Conservation (phyloP, 2,113 vertebrate genomes). For the Strix uralensis region DNA sequence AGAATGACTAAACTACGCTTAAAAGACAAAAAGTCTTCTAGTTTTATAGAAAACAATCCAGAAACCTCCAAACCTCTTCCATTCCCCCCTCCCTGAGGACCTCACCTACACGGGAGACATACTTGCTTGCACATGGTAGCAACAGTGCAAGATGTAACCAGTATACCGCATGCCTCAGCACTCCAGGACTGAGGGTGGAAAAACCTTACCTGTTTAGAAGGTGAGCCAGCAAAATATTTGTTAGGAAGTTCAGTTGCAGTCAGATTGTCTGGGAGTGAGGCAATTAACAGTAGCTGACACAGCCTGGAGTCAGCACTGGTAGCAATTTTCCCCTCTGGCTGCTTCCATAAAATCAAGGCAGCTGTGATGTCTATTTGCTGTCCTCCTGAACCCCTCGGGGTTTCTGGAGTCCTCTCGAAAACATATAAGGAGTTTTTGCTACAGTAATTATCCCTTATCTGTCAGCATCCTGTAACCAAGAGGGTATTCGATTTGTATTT, state of each 20-base stretch:
- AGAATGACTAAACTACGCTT: neutral
- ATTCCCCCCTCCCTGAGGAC: accelerated
- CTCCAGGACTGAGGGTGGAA: neutral
- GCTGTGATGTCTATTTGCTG: neutral
- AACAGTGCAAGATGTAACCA: neutral
- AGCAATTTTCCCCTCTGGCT: neutral
- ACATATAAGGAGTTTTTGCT: neutral
- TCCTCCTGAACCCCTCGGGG: neutral
- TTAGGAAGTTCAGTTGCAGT: neutral
- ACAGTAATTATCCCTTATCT: neutral
- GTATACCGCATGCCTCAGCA: neutral
- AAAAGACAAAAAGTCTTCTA: neutral
- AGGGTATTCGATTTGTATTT: neutral
- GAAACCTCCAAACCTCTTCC: neutral
- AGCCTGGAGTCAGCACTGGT: neutral
- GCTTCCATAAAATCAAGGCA: neutral
- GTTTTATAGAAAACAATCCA: neutral
- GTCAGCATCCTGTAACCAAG: neutral
- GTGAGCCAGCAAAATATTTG: neutral
- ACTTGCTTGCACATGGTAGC: neutral
- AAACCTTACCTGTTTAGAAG: neutral
- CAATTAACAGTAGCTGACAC: constrained; percentile 19
- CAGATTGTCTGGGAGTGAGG: neutral
- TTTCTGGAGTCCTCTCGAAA: neutral
- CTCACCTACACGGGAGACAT: neutral